Percentiles rank a stretch among this genome's conserved stretches.
phyloP scores from a whole-genome alignment of 2,797 vertebrate species.

The Neoniphon sammara region DNA sequence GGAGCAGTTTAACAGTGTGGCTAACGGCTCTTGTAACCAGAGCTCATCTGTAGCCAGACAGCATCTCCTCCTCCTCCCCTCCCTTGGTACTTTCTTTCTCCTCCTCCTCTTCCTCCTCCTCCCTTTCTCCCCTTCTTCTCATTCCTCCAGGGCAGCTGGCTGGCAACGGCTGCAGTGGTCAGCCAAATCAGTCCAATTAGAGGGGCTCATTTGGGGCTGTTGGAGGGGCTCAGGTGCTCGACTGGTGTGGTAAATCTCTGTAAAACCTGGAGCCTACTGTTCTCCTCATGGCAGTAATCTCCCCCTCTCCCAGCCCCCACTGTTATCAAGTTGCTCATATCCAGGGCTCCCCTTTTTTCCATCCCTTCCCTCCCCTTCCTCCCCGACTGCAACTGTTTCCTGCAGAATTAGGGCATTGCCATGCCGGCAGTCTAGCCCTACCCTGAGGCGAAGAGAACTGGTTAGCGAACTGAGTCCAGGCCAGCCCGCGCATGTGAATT shows the following conservation, averaged over 20 bases:
- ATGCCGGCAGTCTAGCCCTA: conserved; percentile 22
- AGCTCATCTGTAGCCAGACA: conserved; percentile 66
- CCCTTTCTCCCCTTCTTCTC: conserved; percentile 16
- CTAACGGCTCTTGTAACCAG: conserved; percentile 53
- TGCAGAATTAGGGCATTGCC: conserved; percentile 56
- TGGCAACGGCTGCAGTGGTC: conserved; percentile 61
- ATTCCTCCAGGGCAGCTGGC: conserved; percentile 49
- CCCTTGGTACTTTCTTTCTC: not conserved
- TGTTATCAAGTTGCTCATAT: conserved; percentile 53
- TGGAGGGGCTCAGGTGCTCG: conserved; percentile 56
- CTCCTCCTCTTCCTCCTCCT: conserved; percentile 8
- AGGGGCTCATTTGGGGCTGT: conserved; percentile 54
- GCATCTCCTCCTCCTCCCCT: conserved; percentile 39
- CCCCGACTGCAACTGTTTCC: conserved; percentile 7
- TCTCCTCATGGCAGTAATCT: conserved; percentile 41
- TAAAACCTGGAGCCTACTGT: conserved; percentile 53
- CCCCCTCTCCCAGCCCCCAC: conserved; percentile 20
- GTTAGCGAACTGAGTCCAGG: conserved; percentile 51
- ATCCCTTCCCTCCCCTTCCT: conserved; percentile 13
- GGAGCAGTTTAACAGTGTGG: conserved; percentile 56
- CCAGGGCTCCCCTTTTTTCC: conserved; percentile 28
- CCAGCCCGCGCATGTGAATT: conserved; percentile 44
- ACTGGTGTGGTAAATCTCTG: conserved; percentile 57
- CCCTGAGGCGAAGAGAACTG: conserved; percentile 33
- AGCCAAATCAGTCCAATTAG: conserved; percentile 75